Percentiles rank a stretch among this genome's conserved stretches.
Evolutionary conservation across 1,140 invertebrate genomes (phyloP).

Genomic region (Caerostris darwini): DNA sequence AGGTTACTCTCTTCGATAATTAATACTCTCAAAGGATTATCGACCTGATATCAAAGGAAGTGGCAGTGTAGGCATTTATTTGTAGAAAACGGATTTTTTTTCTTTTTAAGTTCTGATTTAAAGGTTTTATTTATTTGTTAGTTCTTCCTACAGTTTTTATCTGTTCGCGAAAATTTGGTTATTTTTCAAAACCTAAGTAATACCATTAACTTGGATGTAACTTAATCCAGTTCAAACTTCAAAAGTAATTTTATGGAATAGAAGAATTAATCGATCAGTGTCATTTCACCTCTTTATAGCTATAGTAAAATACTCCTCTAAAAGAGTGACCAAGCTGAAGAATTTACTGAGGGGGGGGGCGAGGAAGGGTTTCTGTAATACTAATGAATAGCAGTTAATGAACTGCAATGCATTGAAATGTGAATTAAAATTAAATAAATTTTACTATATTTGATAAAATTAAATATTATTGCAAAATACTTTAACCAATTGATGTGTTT

Average conservation of each 20-base stretch:
- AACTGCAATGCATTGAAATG: too few species aligned
- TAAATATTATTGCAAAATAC: too few species aligned
- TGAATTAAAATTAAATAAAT: too few species aligned
- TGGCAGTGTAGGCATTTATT: neutral
- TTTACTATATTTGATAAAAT: too few species aligned
- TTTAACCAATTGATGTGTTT: too few species aligned
- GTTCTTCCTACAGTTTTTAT: neutral
- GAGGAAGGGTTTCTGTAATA: too few species aligned
- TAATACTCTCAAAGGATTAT: conserved; percentile 53
- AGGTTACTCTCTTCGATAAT: conserved; percentile 31
- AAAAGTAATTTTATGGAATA: neutral
- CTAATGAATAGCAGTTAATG: too few species aligned
- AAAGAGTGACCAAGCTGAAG: neutral
- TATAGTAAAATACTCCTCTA: neutral
- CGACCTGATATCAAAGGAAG: conserved; percentile 40
- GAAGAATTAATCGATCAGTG: neutral
- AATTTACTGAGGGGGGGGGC: too few species aligned
- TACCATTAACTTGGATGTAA: neutral
- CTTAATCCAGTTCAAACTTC: conserved; percentile 3
- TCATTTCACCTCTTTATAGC: neutral
- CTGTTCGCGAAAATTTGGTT: neutral
- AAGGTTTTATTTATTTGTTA: neutral
- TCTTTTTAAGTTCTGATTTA: neutral
- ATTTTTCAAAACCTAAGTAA: neutral
- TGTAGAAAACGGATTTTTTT: neutral